Percentiles rank a stretch among this genome's conserved stretches.
Conservation (phyloP, 2,888 invertebrate genomes). For the Tethea ocularis region DNA sequence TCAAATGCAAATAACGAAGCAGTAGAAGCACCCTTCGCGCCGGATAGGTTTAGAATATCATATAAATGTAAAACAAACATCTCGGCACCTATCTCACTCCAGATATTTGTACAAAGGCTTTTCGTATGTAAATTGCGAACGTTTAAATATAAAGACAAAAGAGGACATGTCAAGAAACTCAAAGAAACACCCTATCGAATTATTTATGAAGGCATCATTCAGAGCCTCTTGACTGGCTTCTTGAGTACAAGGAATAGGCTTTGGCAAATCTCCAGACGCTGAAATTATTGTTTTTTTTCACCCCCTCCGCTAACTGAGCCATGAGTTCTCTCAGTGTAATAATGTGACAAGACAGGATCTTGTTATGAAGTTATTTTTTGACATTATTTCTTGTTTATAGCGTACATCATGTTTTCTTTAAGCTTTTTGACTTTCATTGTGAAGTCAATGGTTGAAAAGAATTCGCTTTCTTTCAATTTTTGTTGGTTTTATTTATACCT, state of each 20-base stretch:
- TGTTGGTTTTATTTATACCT: no score
- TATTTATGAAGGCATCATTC: slow-evolving; percentile 58
- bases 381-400: background rate
- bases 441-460: background rate
- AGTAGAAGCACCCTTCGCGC: background rate
- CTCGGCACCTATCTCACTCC: slow-evolving; percentile 8
- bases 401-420: background rate
- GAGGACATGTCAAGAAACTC: slow-evolving; percentile 22
- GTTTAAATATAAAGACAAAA: slow-evolving; percentile 22
- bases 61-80: slow-evolving; percentile 14
- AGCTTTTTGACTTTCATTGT: background rate
- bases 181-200: slow-evolving; percentile 43
- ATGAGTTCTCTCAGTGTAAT: background rate
- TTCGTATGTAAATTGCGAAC: slow-evolving; percentile 15
- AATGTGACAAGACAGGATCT: background rate
- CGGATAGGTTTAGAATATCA: background rate
- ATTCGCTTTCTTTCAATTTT: background rate
- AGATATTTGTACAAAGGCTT: slow-evolving; percentile 13
- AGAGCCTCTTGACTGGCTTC: slow-evolving; percentile 27
- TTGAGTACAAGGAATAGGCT: slow-evolving; percentile 40
- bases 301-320: slow-evolving; percentile 16
- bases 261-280: slow-evolving; percentile 51
- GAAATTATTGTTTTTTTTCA: slow-evolving; percentile 42
- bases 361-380: background rate
- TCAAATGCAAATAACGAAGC: background rate